A percentile compares a stretch with the other conserved stretches of the same genome.
Evolutionary conservation across 2,797 vertebrate genomes (phyloP).

Genomic region (Amphiprion clarkii): DNA sequence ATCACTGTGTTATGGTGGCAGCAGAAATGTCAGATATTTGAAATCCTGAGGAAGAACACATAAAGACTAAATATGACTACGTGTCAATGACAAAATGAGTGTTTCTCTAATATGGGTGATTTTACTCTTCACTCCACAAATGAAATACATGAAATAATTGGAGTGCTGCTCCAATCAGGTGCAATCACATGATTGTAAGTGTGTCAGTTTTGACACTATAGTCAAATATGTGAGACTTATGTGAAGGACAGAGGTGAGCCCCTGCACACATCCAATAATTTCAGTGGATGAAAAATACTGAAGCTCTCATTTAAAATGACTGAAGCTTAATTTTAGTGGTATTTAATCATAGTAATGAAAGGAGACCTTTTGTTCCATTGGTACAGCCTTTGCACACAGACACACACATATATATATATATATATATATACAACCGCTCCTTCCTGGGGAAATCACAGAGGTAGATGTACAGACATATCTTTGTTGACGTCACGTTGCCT

Average conservation of each 20-base stretch:
- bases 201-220: not conserved
- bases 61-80: not conserved
- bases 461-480: slow-evolving; percentile 59
- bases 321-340: slow-evolving; percentile 55
- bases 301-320: slow-evolving; percentile 39
- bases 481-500: slow-evolving; percentile 81
- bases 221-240: not conserved
- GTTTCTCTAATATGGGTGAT: not conserved
- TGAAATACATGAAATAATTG: not conserved
- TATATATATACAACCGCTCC: slow-evolving; percentile 23
- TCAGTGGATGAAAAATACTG: slow-evolving; percentile 22
- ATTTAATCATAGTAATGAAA: slow-evolving; percentile 66
- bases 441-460: slow-evolving; percentile 58
- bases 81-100: not conserved
- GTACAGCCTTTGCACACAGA: slow-evolving; percentile 39
- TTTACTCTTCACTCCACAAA: not conserved
- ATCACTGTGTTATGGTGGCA: not conserved
- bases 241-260: slow-evolving; percentile 15
- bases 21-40: not conserved
- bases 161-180: slow-evolving; percentile 2
- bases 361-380: slow-evolving; percentile 56
- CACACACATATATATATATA: slow-evolving; percentile 24
- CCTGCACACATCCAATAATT: slow-evolving; percentile 8
- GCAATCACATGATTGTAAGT: not conserved
- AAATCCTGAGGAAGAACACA: not conserved